Percentiles rank a stretch among this genome's conserved stretches.
These are phyloP conservation scores for Drosophila acutilabella DNA, from an alignment of 2,888 invertebrate genomes.

Conservation along the genomic window DNA sequence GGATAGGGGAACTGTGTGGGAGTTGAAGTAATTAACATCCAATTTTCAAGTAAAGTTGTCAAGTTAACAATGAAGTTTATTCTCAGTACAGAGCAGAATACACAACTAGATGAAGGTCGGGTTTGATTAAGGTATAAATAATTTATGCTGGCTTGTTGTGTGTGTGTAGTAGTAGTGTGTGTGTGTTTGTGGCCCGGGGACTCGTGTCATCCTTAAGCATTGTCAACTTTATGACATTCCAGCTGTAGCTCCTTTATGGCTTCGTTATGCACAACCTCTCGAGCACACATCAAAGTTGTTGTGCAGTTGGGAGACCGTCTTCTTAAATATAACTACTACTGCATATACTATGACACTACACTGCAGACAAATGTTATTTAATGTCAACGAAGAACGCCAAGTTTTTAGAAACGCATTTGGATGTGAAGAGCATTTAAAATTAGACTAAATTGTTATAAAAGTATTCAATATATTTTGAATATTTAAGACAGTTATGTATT, in stretches of 20 bases:
- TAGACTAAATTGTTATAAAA: too few species aligned
- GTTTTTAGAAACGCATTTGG: too few species aligned
- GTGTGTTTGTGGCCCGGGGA: constrained; percentile 18
- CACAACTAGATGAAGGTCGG: constrained; percentile 17
- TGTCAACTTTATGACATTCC: constrained; percentile 76
- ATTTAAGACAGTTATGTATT: too few species aligned
- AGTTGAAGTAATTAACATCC: constrained; percentile 74
- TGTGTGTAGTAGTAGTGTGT: constrained; percentile 11
- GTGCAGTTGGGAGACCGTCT: constrained; percentile 44
- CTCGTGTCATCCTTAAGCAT: constrained; percentile 46
- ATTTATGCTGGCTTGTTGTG: constrained; percentile 62
- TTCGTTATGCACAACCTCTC: constrained; percentile 61
- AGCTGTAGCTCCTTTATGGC: constrained; percentile 43
- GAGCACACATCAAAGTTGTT: constrained; percentile 53
- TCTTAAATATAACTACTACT: constrained; percentile 15
- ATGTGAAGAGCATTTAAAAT: too few species aligned
- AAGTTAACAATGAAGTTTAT: constrained; percentile 66
- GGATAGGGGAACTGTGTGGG: constrained; percentile 33
- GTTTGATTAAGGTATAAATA: constrained; percentile 76
- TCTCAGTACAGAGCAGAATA: constrained; percentile 4
- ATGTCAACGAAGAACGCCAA: too few species aligned
- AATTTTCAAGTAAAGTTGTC: constrained; percentile 66
- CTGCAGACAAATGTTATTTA: neutral
- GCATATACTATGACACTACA: constrained; percentile 22
- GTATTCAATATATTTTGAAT: too few species aligned